Evolutionary conservation across 2,888 invertebrate genomes (phyloP).

Genomic region (Oscheius sp.): DNA sequence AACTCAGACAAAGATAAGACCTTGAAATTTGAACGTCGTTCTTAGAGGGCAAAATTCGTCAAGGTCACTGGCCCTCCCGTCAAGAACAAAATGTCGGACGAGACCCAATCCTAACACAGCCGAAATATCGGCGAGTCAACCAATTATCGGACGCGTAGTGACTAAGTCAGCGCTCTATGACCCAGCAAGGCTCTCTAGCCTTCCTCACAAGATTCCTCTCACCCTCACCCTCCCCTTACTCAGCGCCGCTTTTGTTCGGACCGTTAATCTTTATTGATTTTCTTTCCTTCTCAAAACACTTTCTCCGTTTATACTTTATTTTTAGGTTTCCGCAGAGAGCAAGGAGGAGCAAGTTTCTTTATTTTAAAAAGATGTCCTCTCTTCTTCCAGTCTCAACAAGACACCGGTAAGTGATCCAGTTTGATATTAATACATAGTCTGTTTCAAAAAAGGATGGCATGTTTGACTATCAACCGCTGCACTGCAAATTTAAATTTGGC

Average conservation of each 20-base stretch:
- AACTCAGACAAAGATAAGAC: neutral
- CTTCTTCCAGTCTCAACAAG: neutral
- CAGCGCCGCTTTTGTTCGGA: neutral
- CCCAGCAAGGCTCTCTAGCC: no score
- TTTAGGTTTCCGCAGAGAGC: no score
- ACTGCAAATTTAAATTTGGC: no score
- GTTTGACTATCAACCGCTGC: no score
- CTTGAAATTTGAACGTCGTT: slow-evolving; percentile 6
- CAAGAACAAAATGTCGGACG: neutral
- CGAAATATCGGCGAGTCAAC: neutral
- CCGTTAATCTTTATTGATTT: neutral
- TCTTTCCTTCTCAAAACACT: no score
- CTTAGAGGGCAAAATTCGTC: neutral
- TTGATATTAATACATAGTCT: neutral
- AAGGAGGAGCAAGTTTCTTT: no score
- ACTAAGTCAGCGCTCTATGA: no score
- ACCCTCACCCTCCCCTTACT: neutral
- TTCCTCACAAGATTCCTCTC: no score
- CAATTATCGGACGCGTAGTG: neutral
- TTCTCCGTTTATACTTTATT: no score
- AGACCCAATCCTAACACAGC: neutral
- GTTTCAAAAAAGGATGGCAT: no score
- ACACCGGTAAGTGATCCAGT: neutral
- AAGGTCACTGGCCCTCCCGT: neutral
- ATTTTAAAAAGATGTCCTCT: no score